These are phyloP conservation scores for Macaria liturata DNA, from an alignment of 2,888 invertebrate genomes.

Conservation along the genomic window DNA sequence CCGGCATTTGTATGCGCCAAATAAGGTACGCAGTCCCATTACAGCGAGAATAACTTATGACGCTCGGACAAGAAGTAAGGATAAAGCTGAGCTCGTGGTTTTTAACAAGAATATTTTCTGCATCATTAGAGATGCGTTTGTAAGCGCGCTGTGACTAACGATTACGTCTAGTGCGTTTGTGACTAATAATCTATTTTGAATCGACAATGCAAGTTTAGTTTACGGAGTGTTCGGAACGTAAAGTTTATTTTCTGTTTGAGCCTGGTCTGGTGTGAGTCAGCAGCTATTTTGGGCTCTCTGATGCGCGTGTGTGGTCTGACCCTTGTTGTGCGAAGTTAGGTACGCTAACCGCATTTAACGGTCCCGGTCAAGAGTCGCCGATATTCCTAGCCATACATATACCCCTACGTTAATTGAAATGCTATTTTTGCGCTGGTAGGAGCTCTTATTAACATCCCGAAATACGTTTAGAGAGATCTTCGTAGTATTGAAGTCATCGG, in stretches of 20 bases:
- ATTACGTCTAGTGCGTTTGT: conserved; percentile 41
- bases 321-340: conserved; percentile 25
- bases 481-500: no score
- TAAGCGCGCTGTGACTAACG: conserved; percentile 33
- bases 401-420: conserved; percentile 7
- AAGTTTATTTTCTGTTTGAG: conserved; percentile 55
- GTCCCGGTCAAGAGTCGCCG: background rate
- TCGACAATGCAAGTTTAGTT: conserved; percentile 49
- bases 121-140: conserved; percentile 12
- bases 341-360: conserved; percentile 18
- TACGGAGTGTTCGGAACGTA: conserved; percentile 51
- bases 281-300: conserved; percentile 63
- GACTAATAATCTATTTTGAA: conserved; percentile 52
- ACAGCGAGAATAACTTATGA: conserved; percentile 40
- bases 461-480: no score
- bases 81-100: conserved; percentile 23
- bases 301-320: conserved; percentile 45
- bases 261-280: conserved; percentile 61
- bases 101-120: conserved; percentile 24
- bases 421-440: conserved; percentile 8
- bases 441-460: background rate
- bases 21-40: conserved; percentile 52
- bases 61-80: conserved; percentile 23
- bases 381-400: conserved; percentile 1
- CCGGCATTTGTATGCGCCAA: conserved; percentile 54